Percentiles rank a stretch among this genome's conserved stretches.
Conservation (phyloP, 2,888 invertebrate genomes). For the Azorinus chamasolen region DNA sequence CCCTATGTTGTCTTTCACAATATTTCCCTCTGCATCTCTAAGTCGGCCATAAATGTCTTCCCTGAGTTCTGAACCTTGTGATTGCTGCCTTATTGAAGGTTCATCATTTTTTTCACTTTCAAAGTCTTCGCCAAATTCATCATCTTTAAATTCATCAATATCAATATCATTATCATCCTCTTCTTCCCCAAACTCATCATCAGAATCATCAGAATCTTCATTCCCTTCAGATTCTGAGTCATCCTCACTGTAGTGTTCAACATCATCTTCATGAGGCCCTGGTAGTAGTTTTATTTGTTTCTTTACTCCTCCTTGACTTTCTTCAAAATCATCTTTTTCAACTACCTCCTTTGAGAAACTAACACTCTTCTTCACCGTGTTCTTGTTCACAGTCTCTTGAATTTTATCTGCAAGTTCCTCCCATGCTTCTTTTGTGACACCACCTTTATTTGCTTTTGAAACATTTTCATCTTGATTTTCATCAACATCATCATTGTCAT, state of each 20-base stretch:
- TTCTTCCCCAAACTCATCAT: constrained; percentile 60
- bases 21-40: constrained; percentile 92
- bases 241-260: constrained; percentile 13
- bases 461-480: constrained; percentile 15
- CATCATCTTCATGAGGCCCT: constrained; percentile 50
- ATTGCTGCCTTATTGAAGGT: constrained; percentile 44
- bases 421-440: constrained; percentile 35
- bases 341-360: constrained; percentile 31
- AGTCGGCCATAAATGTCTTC: constrained; percentile 97
- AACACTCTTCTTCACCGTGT: constrained; percentile 19
- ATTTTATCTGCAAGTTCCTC: constrained; percentile 53
- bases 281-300: too few relatives aligned
- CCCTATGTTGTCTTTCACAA: constrained; percentile 87
- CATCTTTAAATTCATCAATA: constrained; percentile 51
- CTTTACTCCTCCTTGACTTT: not conserved
- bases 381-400: constrained; percentile 1
- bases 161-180: constrained; percentile 44
- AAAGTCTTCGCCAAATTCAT: constrained; percentile 86
- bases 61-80: constrained; percentile 31
- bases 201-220: constrained; percentile 87
- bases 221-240: constrained; percentile 87
- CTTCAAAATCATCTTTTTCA: constrained; percentile 22
- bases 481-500: constrained; percentile 70
- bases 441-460: not conserved
- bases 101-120: constrained; percentile 84